Conservation (phyloP, 2,797 vertebrate genomes). For the Poeciliopsis turneri region DNA sequence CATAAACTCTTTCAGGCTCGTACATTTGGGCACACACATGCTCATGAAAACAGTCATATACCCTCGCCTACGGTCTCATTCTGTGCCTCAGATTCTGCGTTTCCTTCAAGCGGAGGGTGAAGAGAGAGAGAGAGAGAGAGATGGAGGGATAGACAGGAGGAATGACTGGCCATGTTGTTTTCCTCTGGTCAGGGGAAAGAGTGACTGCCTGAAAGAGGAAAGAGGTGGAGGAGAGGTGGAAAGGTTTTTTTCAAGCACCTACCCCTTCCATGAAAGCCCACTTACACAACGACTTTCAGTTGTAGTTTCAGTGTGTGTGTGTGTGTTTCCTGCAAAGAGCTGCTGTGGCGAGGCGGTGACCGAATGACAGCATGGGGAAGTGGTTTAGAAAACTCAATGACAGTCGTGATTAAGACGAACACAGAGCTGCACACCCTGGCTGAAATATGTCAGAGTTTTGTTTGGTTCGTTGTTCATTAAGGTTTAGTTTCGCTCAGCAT, state of each 20-base stretch:
- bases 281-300: conserved; percentile 49
- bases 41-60: conserved; percentile 54
- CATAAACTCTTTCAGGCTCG: conserved; percentile 52
- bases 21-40: conserved; percentile 62
- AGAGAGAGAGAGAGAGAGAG: conserved; percentile 30
- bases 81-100: conserved; percentile 50
- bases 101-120: conserved; percentile 57
- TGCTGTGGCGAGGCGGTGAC: conserved; percentile 41
- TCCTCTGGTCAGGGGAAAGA: conserved; percentile 63
- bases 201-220: conserved; percentile 67
- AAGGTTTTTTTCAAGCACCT: conserved; percentile 50
- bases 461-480: neutral
- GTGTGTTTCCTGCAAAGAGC: conserved; percentile 56
- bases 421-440: neutral
- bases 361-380: conserved; percentile 40
- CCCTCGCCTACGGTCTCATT: conserved; percentile 64
- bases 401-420: conserved; percentile 5
- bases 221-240: conserved; percentile 70
- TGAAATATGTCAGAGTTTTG: neutral
- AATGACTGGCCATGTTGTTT: conserved; percentile 70
- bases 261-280: conserved; percentile 62
- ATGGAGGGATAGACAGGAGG: conserved; percentile 59
- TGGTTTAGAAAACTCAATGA: conserved; percentile 30
- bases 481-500: neutral
- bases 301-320: conserved; percentile 49